Conservation (phyloP, 2,797 vertebrate genomes). For the Picus viridis region DNA sequence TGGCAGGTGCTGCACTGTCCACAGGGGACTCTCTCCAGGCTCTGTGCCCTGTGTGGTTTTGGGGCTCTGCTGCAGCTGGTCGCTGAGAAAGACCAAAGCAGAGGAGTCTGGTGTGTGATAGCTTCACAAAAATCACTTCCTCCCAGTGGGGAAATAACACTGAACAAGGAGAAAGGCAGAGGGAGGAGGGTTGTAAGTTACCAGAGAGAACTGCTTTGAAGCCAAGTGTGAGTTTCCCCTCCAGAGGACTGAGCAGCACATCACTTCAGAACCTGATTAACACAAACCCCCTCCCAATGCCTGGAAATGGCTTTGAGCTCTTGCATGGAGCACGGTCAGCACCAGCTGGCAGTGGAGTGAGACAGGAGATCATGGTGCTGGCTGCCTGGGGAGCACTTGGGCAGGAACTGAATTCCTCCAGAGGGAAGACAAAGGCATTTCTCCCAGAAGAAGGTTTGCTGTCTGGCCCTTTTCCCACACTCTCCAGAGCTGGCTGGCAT, state of each 20-base stretch:
- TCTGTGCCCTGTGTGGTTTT: accelerated
- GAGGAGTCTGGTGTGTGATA: background rate
- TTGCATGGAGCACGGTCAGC: constrained; percentile 71
- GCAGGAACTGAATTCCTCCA: background rate
- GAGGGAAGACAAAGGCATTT: background rate
- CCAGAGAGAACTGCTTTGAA: constrained; percentile 78
- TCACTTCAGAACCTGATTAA: constrained; percentile 78
- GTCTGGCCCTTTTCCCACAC: background rate
- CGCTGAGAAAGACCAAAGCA: background rate
- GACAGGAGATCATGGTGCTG: background rate
- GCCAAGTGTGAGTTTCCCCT: constrained; percentile 74
- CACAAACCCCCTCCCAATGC: constrained; percentile 76
- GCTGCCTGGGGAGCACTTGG: background rate
- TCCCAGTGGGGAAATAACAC: background rate
- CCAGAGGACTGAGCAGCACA: constrained; percentile 69
- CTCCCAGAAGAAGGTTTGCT: background rate
- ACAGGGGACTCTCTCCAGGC: background rate
- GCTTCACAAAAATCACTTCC: background rate
- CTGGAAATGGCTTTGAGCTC: constrained; percentile 79
- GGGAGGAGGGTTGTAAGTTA: constrained; percentile 53
- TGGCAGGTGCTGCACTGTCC: background rate
- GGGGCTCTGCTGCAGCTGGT: background rate
- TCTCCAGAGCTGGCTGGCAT: background rate
- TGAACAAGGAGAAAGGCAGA: background rate
- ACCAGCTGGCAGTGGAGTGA: background rate